Conservation (phyloP, 2,888 invertebrate genomes). For the Chrysolina oricalcia region DNA sequence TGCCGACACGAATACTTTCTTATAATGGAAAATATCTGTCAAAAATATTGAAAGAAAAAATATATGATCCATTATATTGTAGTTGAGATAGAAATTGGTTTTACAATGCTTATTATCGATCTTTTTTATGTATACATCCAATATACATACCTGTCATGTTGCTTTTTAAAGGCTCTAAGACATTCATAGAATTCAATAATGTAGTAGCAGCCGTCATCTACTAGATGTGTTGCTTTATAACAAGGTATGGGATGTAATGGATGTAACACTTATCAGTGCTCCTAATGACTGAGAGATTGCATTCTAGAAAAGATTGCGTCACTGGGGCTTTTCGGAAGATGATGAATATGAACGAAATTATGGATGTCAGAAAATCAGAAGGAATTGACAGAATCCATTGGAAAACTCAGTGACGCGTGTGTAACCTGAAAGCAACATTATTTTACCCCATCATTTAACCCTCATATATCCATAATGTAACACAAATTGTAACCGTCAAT, state of each 20-base stretch:
- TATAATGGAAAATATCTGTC: constrained; percentile 49
- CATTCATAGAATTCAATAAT: constrained; percentile 34
- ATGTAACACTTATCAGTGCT: neutral
- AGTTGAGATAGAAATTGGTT: constrained; percentile 49
- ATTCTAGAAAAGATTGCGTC: neutral
- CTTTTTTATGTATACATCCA: constrained; percentile 37
- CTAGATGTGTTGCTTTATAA: constrained; percentile 23
- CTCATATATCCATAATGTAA: no score
- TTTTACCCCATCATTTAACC: no score
- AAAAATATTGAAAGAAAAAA: constrained; percentile 49
- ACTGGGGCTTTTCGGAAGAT: neutral
- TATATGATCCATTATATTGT: constrained; percentile 48
- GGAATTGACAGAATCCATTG: no score
- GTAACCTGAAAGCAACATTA: no score
- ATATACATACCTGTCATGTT: constrained; percentile 37
- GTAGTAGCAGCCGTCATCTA: constrained; percentile 31
- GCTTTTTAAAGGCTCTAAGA: constrained; percentile 21
- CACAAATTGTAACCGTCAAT: no score
- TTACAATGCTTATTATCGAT: constrained; percentile 46
- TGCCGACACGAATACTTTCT: constrained; percentile 49
- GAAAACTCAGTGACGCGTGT: no score
- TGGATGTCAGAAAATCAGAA: no score
- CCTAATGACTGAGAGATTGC: neutral
- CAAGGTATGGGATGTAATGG: constrained; percentile 4
- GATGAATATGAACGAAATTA: neutral